Percentiles rank a stretch among this genome's conserved stretches.
Conservation (phyloP, 2,888 invertebrate species). For the Tachina grossa region DNA sequence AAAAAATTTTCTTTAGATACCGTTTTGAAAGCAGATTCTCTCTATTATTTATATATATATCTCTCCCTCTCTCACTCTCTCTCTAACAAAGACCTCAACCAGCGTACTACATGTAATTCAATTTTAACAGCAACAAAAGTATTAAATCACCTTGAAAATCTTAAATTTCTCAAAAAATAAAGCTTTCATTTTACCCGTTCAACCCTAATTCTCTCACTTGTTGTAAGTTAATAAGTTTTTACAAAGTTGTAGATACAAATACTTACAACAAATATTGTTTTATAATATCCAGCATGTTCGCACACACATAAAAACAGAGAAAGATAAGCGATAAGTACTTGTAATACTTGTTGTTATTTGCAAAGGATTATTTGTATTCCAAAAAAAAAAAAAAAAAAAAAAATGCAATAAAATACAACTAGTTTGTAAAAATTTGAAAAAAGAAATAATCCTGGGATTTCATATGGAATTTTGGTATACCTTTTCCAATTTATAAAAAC, state of each 20-base stretch:
- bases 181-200: background rate
- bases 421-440: background rate
- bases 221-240: background rate
- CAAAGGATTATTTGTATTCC: slow-evolving; percentile 5
- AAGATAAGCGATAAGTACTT: slow-evolving; percentile 16
- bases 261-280: background rate
- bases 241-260: background rate
- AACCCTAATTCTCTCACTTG: background rate
- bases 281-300: background rate
- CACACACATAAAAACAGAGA: background rate
- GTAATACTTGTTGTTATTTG: slow-evolving; percentile 23
- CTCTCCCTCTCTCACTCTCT: too few relatives aligned
- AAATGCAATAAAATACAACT: background rate
- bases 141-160: background rate
- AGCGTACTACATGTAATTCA: too few relatives aligned
- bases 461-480: background rate
- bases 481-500: slow-evolving; percentile 7
- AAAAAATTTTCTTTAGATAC: too few relatives aligned
- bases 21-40: too few relatives aligned
- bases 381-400: background rate
- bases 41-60: too few relatives aligned
- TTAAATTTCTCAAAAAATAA: background rate
- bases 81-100: too few relatives aligned
- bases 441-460: background rate
- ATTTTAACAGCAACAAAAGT: background rate